Conservation (phyloP, 2,797 vertebrate species). For the Acanthopagrus latus region DNA sequence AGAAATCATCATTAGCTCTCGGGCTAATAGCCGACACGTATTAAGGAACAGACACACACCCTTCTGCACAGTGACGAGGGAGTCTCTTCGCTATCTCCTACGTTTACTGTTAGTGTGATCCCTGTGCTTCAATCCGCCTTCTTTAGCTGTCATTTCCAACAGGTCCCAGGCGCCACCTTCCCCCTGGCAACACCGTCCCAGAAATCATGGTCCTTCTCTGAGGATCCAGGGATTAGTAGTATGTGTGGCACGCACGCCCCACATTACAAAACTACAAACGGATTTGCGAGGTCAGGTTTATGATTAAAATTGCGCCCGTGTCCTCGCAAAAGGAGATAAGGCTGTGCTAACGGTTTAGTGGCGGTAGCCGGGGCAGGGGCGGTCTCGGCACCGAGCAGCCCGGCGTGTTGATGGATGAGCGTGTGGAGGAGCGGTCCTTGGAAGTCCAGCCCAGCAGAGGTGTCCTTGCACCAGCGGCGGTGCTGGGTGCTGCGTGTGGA, state of each 20-base stretch:
- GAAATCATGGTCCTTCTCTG: conserved; percentile 76
- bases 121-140: conserved; percentile 74
- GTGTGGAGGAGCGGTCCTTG: background rate
- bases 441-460: conserved; percentile 12
- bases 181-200: conserved; percentile 79
- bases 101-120: conserved; percentile 57
- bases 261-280: conserved; percentile 44
- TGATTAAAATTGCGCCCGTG: conserved; percentile 55
- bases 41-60: conserved; percentile 46
- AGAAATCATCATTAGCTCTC: conserved; percentile 50
- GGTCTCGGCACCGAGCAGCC: conserved; percentile 20
- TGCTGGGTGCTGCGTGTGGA: background rate
- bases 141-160: conserved; percentile 86
- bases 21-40: conserved; percentile 58
- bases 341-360: conserved; percentile 2
- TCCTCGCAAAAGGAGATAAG: conserved; percentile 23
- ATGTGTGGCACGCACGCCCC: conserved; percentile 52
- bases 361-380: conserved; percentile 7
- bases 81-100: conserved; percentile 73
- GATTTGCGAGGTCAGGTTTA: conserved; percentile 62
- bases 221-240: conserved; percentile 83
- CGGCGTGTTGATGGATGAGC: conserved; percentile 20
- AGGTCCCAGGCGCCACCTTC: conserved; percentile 82
- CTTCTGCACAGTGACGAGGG: conserved; percentile 60
- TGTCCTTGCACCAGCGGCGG: conserved; percentile 7